A percentile compares a stretch with the other conserved stretches of the same genome.
These are phyloP conservation scores for Epinephelus cyanopodus DNA, from an alignment of 2,113 vertebrate species.

Conservation along the genomic window DNA sequence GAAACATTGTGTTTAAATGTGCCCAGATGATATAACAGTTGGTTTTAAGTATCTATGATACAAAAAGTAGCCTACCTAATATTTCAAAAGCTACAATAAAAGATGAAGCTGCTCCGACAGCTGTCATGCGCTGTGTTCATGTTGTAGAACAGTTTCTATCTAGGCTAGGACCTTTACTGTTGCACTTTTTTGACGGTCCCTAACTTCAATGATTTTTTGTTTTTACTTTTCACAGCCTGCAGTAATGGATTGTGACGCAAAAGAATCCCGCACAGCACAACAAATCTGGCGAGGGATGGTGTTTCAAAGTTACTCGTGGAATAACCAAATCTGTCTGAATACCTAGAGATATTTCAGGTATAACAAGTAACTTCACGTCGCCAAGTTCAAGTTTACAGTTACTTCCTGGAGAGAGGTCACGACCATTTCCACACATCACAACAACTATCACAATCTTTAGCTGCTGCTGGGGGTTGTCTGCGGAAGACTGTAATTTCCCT, in stretches of 20 bases:
- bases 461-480: too few relatives aligned
- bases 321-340: neutral
- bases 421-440: neutral
- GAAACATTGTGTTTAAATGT: neutral
- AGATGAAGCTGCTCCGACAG: neutral
- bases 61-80: neutral
- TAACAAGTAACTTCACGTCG: neutral
- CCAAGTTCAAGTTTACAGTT: neutral
- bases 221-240: too few relatives aligned
- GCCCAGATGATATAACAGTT: neutral
- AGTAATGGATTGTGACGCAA: neutral
- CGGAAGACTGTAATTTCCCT: neutral
- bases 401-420: conserved; percentile 42
- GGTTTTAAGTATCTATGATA: neutral
- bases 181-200: neutral
- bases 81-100: neutral
- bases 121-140: neutral
- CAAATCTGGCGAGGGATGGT: neutral
- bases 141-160: neutral
- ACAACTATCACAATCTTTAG: too few relatives aligned
- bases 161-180: too few relatives aligned
- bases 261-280: neutral
- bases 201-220: neutral
- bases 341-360: neutral
- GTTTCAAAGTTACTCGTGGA: too few relatives aligned